Conservation (phyloP, 2,113 vertebrate genomes). For the Ceyx melanurus region DNA sequence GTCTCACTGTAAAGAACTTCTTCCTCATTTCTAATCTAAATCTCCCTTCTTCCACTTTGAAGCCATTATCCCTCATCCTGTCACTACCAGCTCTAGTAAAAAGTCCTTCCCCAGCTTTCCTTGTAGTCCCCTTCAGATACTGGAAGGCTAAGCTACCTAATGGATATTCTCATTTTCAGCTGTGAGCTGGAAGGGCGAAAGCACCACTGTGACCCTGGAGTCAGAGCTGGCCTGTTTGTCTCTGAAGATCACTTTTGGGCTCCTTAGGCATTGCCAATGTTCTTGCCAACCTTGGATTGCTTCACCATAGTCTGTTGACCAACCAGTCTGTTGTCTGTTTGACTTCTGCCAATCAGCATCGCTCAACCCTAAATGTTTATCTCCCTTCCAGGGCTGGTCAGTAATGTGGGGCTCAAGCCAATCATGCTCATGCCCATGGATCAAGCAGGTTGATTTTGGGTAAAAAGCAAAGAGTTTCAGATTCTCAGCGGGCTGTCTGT, state of each 20-base stretch:
- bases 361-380: fast-evolving
- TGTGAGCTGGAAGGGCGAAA: not conserved
- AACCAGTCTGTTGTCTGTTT: too few relatives aligned
- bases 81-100: not conserved
- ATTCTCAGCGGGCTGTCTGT: not conserved
- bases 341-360: fast-evolving
- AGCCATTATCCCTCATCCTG: not conserved
- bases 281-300: not conserved
- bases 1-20: not conserved
- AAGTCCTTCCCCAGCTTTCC: not conserved
- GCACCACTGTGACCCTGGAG: fast-evolving
- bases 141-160: not conserved
- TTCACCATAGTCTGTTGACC: not conserved
- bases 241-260: not conserved
- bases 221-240: not conserved
- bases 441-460: not conserved
- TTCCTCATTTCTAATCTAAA: not conserved
- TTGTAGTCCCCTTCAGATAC: not conserved
- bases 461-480: not conserved
- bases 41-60: not conserved
- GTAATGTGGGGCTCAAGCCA: fast-evolving
- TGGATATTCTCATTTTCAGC: not conserved
- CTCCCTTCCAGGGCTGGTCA: not conserved
- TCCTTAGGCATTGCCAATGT: not conserved
- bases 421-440: fast-evolving